Conservation (phyloP, 2,113 vertebrate species). For the Polypterus bichir region DNA sequence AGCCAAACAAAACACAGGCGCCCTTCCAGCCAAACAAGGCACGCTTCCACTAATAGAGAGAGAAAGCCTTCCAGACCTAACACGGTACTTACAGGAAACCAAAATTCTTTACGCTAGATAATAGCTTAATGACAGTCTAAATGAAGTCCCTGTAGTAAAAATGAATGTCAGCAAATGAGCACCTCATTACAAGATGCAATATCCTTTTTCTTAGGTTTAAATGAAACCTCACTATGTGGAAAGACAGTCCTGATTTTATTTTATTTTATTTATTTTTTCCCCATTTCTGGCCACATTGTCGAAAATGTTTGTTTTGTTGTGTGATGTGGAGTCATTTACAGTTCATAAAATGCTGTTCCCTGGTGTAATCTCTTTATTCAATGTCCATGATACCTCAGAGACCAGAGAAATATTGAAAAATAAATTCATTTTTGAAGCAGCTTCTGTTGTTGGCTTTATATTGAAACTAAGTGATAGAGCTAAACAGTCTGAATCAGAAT, state of each 20-base stretch:
- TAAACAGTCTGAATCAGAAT: too few species aligned
- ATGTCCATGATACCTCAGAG: too few species aligned
- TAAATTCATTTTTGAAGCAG: too few species aligned
- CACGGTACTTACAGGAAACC: constrained; percentile 29
- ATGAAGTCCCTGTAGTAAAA: constrained; percentile 37
- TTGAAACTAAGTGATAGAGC: too few species aligned
- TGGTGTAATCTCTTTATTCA: too few species aligned
- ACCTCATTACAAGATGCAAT: constrained; percentile 50
- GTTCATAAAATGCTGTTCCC: too few species aligned
- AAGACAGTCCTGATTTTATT: constrained; percentile 5
- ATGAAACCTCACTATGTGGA: constrained; percentile 18
- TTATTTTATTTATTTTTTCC: too few species aligned
- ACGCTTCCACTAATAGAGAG: constrained; percentile 78
- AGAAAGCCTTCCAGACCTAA: constrained; percentile 42
- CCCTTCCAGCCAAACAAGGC: constrained; percentile 68
- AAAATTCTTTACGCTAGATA: constrained; percentile 35
- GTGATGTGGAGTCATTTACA: too few species aligned
- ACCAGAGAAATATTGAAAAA: too few species aligned
- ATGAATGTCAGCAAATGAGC: constrained; percentile 50
- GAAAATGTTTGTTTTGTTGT: too few species aligned
- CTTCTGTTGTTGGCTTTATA: too few species aligned
- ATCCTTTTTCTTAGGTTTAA: constrained; percentile 30
- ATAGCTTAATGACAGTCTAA: constrained; percentile 29
- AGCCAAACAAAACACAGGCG: constrained; percentile 94
- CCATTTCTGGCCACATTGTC: too few species aligned